Conservation (phyloP, 2,797 vertebrate genomes). For the Sebastolobus altivelis region DNA sequence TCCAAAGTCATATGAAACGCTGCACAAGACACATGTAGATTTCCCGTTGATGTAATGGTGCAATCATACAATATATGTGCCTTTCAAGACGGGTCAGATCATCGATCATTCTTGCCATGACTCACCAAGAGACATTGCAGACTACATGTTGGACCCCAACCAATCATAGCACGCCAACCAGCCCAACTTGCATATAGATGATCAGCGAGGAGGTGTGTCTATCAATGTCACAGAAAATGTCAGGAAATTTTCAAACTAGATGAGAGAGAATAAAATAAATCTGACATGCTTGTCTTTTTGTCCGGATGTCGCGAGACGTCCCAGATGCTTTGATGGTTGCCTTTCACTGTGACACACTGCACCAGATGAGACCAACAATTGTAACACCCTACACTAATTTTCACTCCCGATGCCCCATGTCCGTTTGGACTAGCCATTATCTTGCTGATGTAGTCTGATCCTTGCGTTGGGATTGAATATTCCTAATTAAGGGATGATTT, state of each 20-base stretch:
- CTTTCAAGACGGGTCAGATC: background rate
- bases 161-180: background rate
- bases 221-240: background rate
- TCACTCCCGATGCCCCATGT: background rate
- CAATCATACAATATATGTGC: background rate
- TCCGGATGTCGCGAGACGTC: background rate
- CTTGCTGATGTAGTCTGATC: background rate
- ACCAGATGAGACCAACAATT: background rate
- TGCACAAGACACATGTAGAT: background rate
- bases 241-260: background rate
- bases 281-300: background rate
- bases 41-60: background rate
- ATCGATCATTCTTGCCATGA: background rate
- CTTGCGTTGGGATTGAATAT: background rate
- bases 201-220: background rate
- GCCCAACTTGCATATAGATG: background rate
- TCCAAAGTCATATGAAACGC: background rate
- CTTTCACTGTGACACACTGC: background rate
- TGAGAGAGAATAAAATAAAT: slow-evolving; percentile 2
- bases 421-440: no score
- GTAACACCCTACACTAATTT: no score
- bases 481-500: background rate
- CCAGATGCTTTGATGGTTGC: background rate
- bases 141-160: background rate
- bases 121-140: background rate